These are phyloP conservation scores for Amphiprion clarkii DNA, from an alignment of 2,797 vertebrate genomes.

Conservation along the genomic window DNA sequence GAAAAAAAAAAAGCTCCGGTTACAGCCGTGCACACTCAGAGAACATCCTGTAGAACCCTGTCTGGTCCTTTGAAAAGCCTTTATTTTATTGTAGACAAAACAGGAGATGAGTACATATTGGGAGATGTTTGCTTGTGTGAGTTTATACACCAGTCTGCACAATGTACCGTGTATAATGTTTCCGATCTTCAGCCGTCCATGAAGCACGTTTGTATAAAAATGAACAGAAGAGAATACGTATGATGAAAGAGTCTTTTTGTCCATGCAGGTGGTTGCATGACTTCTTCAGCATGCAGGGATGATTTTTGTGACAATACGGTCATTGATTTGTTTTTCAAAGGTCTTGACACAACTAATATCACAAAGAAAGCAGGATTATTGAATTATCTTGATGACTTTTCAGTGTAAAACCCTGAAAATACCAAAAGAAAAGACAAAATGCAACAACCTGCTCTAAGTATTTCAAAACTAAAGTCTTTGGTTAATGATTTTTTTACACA, in stretches of 20 bases:
- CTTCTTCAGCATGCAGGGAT: not conserved
- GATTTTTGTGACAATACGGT: not conserved
- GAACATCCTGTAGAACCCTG: slow-evolving; percentile 38
- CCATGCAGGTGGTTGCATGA: slow-evolving; percentile 2
- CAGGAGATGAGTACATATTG: slow-evolving; percentile 26
- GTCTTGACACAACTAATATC: not conserved
- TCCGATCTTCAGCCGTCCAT: not conserved
- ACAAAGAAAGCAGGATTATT: slow-evolving; percentile 7
- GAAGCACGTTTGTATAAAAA: slow-evolving; percentile 16
- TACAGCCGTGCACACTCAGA: slow-evolving; percentile 53
- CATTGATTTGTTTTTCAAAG: slow-evolving; percentile 9
- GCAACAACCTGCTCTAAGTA: slow-evolving; percentile 10
- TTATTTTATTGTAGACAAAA: slow-evolving; percentile 41
- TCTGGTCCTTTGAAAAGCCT: slow-evolving; percentile 32
- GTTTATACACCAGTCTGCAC: slow-evolving; percentile 15
- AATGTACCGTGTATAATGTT: not conserved
- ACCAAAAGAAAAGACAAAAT: not conserved
- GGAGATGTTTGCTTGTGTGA: slow-evolving; percentile 48
- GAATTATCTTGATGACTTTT: slow-evolving; percentile 10
- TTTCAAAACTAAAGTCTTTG: not conserved
- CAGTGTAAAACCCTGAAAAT: slow-evolving; percentile 23
- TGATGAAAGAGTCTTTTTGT: slow-evolving; percentile 17
- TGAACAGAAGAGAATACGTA: slow-evolving; percentile 30
- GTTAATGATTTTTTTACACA: slow-evolving; percentile 3
- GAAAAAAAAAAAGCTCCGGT: slow-evolving; percentile 70